A percentile compares a stretch with the other conserved stretches of the same genome.
Evolutionary conservation across 2,888 invertebrate species (phyloP).

Genomic region (Noctua pronuba): DNA sequence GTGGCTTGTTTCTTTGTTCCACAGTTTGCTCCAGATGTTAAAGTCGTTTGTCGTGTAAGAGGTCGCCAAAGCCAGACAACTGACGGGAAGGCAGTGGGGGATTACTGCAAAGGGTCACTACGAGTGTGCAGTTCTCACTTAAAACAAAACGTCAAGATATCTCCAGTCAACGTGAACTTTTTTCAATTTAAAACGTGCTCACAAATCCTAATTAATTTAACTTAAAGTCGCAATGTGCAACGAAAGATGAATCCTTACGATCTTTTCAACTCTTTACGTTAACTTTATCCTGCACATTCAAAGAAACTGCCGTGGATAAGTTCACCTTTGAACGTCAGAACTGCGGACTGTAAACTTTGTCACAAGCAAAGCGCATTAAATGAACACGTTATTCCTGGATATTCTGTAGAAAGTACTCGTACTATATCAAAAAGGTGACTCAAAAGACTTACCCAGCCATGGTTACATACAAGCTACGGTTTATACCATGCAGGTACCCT

Average conservation of each 20-base stretch:
- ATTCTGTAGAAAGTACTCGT: slow-evolving; percentile 5
- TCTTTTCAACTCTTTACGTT: not conserved
- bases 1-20: slow-evolving; percentile 37
- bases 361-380: slow-evolving; percentile 21
- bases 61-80: slow-evolving; percentile 15
- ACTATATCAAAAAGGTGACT: not conserved
- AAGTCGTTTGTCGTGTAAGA: slow-evolving; percentile 37
- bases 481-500: slow-evolving; percentile 1
- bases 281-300: slow-evolving; percentile 9
- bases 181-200: not conserved
- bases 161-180: not conserved
- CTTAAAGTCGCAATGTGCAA: slow-evolving; percentile 2
- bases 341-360: slow-evolving; percentile 7
- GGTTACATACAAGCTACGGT: not conserved
- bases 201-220: not conserved
- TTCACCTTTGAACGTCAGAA: slow-evolving; percentile 16
- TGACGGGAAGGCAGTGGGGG: slow-evolving; percentile 11
- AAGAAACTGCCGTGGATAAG: slow-evolving; percentile 4
- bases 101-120: not conserved
- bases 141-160: not conserved
- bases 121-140: not conserved
- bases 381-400: slow-evolving; percentile 16
- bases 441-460: not conserved
- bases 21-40: slow-evolving; percentile 46
- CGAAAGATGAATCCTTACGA: not conserved